These are phyloP conservation scores for Phocides pigmalion DNA, from an alignment of 1,140 invertebrate species.

Conservation along the genomic window DNA sequence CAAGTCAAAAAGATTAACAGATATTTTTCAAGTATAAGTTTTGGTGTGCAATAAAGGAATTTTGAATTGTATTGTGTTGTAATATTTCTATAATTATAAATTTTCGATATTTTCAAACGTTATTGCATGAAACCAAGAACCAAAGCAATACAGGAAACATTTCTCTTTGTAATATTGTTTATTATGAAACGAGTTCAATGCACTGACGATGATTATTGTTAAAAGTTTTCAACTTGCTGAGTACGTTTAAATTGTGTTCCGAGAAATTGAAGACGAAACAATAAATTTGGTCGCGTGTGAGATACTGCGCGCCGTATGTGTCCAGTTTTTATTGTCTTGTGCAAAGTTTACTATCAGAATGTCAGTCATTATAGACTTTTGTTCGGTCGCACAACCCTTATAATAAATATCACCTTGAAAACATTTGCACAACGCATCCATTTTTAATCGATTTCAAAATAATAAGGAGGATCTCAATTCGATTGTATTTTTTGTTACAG, in stretches of 20 bases:
- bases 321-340: conserved; percentile 24
- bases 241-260: conserved; percentile 45
- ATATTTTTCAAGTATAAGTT: too few species aligned
- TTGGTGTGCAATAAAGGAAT: too few species aligned
- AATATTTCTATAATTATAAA: too few species aligned
- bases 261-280: conserved; percentile 39
- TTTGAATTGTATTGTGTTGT: background rate
- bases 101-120: too few species aligned
- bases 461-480: too few species aligned
- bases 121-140: background rate
- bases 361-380: conserved; percentile 23
- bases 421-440: background rate
- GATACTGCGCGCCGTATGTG: conserved; percentile 25
- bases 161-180: conserved; percentile 1
- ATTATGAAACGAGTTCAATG: conserved; percentile 45
- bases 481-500: too few species aligned
- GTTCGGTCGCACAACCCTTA: conserved; percentile 11
- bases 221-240: conserved; percentile 45
- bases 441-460: too few species aligned
- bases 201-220: conserved; percentile 43
- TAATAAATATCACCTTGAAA: conserved; percentile 12
- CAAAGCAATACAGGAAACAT: background rate
- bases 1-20: too few species aligned
- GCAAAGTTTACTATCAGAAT: conserved; percentile 33
- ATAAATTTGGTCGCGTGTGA: conserved; percentile 33